Conservation (phyloP, 2,797 vertebrate species). For the Lophius americanus region DNA sequence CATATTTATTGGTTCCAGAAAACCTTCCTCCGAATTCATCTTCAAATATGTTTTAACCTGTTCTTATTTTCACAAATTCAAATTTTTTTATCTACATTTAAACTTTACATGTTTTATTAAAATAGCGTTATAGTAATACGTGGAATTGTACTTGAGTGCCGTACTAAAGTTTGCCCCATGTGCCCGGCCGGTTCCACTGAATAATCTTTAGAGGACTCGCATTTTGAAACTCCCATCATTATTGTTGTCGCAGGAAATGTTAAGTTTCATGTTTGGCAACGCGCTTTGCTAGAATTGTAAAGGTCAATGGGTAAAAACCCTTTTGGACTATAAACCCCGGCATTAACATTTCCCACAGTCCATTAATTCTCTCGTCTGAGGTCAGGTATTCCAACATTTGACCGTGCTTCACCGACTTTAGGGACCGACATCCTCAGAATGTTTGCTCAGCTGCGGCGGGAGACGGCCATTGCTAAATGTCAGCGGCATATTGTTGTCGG, state of each 20-base stretch:
- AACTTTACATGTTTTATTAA: too few species aligned
- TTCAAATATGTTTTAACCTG: too few species aligned
- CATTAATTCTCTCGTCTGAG: slow-evolving; percentile 36
- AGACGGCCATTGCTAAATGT: slow-evolving; percentile 58
- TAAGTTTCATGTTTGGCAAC: slow-evolving; percentile 7
- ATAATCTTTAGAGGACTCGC: background rate
- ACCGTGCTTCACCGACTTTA: slow-evolving; percentile 44
- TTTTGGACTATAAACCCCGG: slow-evolving; percentile 28
- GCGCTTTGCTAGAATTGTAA: slow-evolving; percentile 28
- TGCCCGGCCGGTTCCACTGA: background rate
- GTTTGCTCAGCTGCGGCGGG: slow-evolving; percentile 34
- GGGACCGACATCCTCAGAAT: slow-evolving; percentile 52
- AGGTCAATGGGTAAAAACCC: slow-evolving; percentile 22
- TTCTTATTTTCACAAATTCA: too few species aligned
- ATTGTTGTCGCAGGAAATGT: background rate
- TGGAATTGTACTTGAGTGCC: too few species aligned
- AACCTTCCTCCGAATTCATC: too few species aligned
- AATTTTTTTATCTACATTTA: too few species aligned
- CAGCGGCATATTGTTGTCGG: slow-evolving; percentile 32
- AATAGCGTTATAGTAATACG: too few species aligned
- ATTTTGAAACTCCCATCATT: background rate
- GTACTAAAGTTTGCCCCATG: background rate
- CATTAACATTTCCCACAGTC: slow-evolving; percentile 23
- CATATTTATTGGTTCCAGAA: too few species aligned
- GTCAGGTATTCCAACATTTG: slow-evolving; percentile 48